Base-by-base conservation (phyloP, 2,113 vertebrate species). In the Oreocharis arfaki region DNA sequence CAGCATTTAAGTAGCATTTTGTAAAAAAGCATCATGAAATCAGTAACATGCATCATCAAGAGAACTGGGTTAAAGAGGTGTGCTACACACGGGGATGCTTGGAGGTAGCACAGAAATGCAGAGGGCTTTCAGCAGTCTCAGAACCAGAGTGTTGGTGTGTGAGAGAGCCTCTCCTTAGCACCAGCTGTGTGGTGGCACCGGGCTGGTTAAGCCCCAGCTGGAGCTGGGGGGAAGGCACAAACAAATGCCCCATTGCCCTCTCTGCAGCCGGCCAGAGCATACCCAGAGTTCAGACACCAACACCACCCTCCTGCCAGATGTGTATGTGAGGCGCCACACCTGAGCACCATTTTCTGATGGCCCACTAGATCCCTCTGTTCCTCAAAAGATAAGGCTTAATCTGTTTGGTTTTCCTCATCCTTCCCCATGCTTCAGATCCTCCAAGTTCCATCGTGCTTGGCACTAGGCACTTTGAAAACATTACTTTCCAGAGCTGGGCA, bases 261-360 rank as follows among this genome's bases (percentile, higher is more conserved):
- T 18, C 82, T 41, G 11, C 21, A 70, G 52, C 7, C 42, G 80
- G 49, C 22, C 69, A 86, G 68, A 65, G 6, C 23, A 50, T 0
- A 1, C 5, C 4, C 6, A 46, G 56, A 61, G 83, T 30, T 90
- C 42, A 69, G 42, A 50, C 41, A 80, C 13, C 35, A n/a, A 0
- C 22, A 14, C 1, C 44, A 75, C 21, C 19, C 15, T 81, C 61
- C 32, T 49, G 11, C 28, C 61, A 73, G 26, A 9, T 3, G 14
- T 0, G 4, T 6, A 16, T 0, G 0, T 35, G 46, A 90, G n/a
- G 8, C 26, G 64, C 19, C 2, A 0, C 18, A 28, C 13, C 55
- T 1, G 0, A 52, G 28, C 7, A 27, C 20, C n/a, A 5, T n/a
- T 13, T 30, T 55, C 23, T 69, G 39, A 30, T 68, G 16, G 12